Base-by-base conservation (phyloP, 2,888 invertebrate genomes). In the Nymphalis urticae region DNA sequence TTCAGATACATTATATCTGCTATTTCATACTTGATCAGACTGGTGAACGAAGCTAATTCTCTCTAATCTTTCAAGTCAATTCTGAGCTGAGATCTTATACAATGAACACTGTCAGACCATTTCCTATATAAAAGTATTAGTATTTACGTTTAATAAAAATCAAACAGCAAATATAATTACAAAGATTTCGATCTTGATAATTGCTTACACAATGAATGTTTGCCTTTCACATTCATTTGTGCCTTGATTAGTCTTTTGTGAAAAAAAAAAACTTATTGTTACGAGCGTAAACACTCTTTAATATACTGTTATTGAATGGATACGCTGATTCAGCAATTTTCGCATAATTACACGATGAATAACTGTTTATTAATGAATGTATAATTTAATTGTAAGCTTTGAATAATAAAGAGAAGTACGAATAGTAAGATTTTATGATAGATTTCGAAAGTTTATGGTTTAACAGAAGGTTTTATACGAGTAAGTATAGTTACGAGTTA, bases 241-340 rank as follows among this genome's bases (percentile, higher is more conserved):
- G 36, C 42, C 61, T 73, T 75, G 74, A 73, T 75, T 73, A 75
- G 69, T 68, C 74, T 73, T 75, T 75, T 75, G 74, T 73, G 51
- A 36, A 19, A 63, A 60, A 59, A 56, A 21, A 19, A 63, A 60
- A 50, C 50, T 62, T 53, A 66, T 59, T 72, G 64, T 68, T 32
- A 21, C n/a, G 50, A 32, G 62, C 62, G 62, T 53, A 66, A 66
- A 66, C 53, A 66, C 54, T 66, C 65, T 51, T 66, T 66, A 60
- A 61, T 66, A 62, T 48, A 53, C 53, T 24, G 16, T 56, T 21
- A 62, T 62, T 66, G 54, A 62, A 54, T 27, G 48, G 17, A 63
- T 53, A 48, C 48, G 66, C 69, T 66, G 66, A 66, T 60, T 50
- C 5, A 36, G 69, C 66, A 63, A 17, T 62, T 65, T 58, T 53